These are phyloP conservation scores for Drosophila kuntzei DNA, from an alignment of 2,888 invertebrate species.

Conservation along the genomic window DNA sequence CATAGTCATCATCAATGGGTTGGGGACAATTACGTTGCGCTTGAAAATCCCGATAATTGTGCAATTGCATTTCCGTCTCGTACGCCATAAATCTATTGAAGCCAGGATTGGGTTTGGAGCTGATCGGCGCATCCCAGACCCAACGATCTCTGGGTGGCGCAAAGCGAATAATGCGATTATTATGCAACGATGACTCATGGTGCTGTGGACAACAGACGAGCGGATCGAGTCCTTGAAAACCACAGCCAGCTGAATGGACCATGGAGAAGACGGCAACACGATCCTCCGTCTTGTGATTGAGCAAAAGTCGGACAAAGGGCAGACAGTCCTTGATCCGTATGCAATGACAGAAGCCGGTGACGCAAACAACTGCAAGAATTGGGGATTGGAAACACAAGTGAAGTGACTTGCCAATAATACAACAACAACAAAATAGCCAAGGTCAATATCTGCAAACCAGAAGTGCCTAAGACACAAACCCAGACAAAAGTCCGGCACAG, in stretches of 20 bases:
- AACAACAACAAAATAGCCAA: constrained; percentile 30
- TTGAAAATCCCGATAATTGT: constrained; percentile 80
- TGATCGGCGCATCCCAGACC: constrained; percentile 77
- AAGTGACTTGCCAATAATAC: constrained; percentile 30
- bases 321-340: constrained; percentile 79
- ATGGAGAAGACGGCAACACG: constrained; percentile 61
- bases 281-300: constrained; percentile 61
- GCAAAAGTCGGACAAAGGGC: constrained; percentile 64
- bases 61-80: constrained; percentile 66
- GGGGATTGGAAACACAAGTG: constrained; percentile 8
- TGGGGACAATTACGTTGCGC: constrained; percentile 82
- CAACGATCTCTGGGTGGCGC: constrained; percentile 68
- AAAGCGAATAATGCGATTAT: constrained; percentile 43
- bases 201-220: constrained; percentile 77
- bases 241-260: constrained; percentile 76
- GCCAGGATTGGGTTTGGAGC: constrained; percentile 1
- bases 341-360: constrained; percentile 73
- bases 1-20: constrained; percentile 70
- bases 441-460: constrained; percentile 71
- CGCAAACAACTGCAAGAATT: constrained; percentile 36
- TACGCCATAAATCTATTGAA: constrained; percentile 28
- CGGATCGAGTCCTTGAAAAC: constrained; percentile 75
- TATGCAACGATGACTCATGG: constrained; percentile 18
- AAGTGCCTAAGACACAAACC: constrained; percentile 49
- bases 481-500: constrained; percentile 48